Evolutionary conservation across 2,797 vertebrate species (phyloP).

Genomic region (Macrochelys suwanniensis): DNA sequence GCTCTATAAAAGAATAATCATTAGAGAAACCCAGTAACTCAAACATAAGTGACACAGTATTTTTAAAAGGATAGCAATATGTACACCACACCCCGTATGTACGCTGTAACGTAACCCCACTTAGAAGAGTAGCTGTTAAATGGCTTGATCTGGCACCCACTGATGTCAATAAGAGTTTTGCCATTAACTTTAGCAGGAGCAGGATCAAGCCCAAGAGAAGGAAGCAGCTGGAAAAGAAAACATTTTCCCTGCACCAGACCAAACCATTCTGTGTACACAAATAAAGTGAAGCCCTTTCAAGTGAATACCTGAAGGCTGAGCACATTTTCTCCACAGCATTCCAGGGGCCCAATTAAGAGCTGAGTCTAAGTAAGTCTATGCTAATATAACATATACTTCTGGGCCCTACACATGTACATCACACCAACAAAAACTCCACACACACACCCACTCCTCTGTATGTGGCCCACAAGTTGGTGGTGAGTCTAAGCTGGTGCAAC

Average conservation of each 20-base stretch:
- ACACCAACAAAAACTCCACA: neutral
- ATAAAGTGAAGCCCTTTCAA: constrained; percentile 5
- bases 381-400: neutral
- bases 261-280: constrained; percentile 6
- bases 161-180: neutral
- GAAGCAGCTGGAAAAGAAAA: constrained; percentile 28
- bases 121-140: constrained; percentile 3
- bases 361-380: neutral
- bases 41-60: constrained; percentile 3
- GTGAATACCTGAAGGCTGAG: constrained; percentile 4
- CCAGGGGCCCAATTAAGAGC: neutral
- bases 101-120: neutral
- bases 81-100: accelerated
- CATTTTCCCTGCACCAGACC: neutral
- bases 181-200: neutral
- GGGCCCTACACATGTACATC: neutral
- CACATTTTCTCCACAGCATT: neutral
- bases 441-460: neutral
- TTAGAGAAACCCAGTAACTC: constrained; percentile 5
- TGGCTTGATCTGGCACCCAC: neutral
- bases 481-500: neutral
- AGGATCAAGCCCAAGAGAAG: constrained; percentile 10
- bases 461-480: neutral
- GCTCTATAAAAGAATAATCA: constrained; percentile 33
- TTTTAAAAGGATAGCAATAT: constrained; percentile 7